These are phyloP conservation scores for Pygoscelis adeliae DNA, from an alignment of 2,113 vertebrate genomes.

Conservation along the genomic window DNA sequence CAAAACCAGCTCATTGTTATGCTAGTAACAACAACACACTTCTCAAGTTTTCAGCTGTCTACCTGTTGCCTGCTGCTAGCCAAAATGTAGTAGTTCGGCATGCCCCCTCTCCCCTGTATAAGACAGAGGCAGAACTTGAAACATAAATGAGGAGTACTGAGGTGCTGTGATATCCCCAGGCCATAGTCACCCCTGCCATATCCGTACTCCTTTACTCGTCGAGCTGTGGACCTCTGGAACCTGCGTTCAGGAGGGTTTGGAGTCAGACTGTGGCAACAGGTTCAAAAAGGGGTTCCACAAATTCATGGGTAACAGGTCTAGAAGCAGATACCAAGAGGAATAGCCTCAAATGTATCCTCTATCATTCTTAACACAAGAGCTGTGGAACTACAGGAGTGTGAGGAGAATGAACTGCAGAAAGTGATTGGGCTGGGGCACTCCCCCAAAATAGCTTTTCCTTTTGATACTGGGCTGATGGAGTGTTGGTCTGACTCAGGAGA, in stretches of 20 bases:
- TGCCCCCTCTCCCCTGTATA: not conserved
- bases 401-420: not conserved
- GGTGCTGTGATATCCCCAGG: not conserved
- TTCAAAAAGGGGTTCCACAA: not conserved
- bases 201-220: accelerated
- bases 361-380: not conserved
- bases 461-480: not conserved
- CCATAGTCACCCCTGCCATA: not conserved
- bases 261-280: not conserved
- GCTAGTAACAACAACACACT: not conserved
- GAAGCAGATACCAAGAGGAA: not conserved
- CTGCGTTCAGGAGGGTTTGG: not conserved
- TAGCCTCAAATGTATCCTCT: not conserved
- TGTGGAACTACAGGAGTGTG: not conserved
- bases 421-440: not conserved
- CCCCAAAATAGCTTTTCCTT: not conserved
- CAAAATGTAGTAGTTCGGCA: not conserved
- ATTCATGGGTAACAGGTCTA: not conserved
- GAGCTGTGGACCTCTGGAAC: not conserved
- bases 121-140: not conserved
- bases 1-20: not conserved
- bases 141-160: not conserved
- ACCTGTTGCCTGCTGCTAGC: not conserved
- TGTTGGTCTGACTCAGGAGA: not conserved
- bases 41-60: not conserved